These are phyloP conservation scores for Pachydiplax longipennis DNA, from an alignment of 2,888 invertebrate species.

Conservation along the genomic window DNA sequence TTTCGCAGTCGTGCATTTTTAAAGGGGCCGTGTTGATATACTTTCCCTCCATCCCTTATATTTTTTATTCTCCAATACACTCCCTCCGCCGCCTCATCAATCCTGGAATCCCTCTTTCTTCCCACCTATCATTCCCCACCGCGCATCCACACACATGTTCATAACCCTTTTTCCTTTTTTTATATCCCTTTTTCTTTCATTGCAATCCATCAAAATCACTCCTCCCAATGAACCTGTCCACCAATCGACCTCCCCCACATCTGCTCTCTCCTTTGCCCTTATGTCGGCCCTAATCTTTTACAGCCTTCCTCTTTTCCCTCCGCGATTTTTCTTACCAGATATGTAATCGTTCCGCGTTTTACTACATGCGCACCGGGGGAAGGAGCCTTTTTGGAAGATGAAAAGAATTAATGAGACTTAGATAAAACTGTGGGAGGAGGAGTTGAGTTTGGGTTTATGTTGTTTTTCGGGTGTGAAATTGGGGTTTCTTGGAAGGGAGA, in stretches of 20 bases:
- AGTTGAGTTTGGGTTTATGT: no score
- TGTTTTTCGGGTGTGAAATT: no score
- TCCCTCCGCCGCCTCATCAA: background rate
- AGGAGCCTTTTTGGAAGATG: no score
- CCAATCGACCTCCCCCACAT: background rate
- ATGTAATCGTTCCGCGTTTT: no score
- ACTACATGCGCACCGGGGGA: no score
- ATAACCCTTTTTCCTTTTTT: background rate
- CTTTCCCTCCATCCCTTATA: background rate
- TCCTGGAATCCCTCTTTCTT: background rate
- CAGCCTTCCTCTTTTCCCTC: no score
- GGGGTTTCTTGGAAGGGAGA: no score
- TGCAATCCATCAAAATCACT: slow-evolving; percentile 44
- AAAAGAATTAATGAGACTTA: no score
- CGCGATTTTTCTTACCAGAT: no score
- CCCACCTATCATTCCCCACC: background rate
- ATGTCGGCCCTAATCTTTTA: no score
- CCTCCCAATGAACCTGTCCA: slow-evolving; percentile 8
- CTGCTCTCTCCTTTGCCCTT: background rate
- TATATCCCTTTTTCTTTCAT: background rate
- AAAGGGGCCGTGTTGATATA: slow-evolving; percentile 3
- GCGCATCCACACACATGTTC: background rate
- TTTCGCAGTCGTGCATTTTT: background rate
- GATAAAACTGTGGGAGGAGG: no score
- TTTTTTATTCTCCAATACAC: background rate